Percentiles rank a stretch among this genome's conserved stretches.
Evolutionary conservation across 1,140 invertebrate species (phyloP).

Genomic region (Triops longicaudatus): DNA sequence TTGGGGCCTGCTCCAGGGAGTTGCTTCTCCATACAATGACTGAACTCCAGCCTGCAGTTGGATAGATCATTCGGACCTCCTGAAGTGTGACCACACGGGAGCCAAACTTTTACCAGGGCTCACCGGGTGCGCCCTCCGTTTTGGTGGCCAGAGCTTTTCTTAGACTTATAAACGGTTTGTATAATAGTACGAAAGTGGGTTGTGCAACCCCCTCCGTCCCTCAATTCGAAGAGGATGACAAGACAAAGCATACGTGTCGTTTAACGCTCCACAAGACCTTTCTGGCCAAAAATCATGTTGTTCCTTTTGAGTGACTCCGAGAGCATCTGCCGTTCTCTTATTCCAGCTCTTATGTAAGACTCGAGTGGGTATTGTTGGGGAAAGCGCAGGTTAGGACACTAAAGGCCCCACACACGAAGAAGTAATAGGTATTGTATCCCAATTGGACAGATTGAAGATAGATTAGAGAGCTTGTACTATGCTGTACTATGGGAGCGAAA

Average conservation of each 20-base stretch:
- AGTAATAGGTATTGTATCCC: neutral
- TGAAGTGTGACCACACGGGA: constrained; percentile 14
- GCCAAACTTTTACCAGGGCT: neutral
- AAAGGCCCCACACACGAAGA: neutral
- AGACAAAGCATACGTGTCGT: neutral
- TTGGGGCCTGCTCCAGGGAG: neutral
- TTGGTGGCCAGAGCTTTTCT: neutral
- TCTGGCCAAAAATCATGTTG: neutral
- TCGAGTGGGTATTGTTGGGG: neutral
- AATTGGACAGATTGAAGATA: constrained; percentile 15
- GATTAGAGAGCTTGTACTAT: neutral
- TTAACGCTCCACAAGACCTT: neutral
- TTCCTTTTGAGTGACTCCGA: neutral
- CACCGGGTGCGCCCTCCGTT: neutral
- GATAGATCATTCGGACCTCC: constrained; percentile 7
- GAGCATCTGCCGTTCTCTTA: neutral
- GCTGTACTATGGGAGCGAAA: neutral
- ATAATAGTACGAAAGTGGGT: neutral
- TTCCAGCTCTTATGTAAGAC: neutral
- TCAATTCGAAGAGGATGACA: neutral
- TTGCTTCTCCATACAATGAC: neutral
- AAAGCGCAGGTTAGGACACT: neutral
- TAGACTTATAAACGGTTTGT: neutral
- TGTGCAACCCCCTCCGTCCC: neutral
- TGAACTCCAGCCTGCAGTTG: neutral